These are phyloP conservation scores for Clarias fuscus DNA, from an alignment of 2,797 vertebrate species.

Conservation along the genomic window DNA sequence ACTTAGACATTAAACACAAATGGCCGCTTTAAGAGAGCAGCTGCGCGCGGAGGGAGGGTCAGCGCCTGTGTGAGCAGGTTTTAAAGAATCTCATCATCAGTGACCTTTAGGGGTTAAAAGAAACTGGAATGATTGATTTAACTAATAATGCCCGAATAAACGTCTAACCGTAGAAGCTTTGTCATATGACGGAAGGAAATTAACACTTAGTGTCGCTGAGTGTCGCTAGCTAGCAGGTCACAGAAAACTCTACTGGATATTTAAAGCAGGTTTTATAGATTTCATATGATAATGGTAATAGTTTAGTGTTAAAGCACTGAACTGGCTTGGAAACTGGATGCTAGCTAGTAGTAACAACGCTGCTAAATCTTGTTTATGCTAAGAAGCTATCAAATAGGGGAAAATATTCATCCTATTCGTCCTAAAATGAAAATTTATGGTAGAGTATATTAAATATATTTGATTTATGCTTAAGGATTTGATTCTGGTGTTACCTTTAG, in stretches of 20 bases:
- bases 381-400: background rate
- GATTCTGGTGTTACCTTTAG: background rate
- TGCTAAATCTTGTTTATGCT: background rate
- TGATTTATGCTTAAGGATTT: background rate
- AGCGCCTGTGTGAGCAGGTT: background rate
- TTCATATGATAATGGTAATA: background rate
- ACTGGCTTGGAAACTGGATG: background rate
- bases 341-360: background rate
- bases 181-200: background rate
- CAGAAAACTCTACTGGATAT: background rate
- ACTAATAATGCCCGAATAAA: background rate
- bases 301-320: background rate
- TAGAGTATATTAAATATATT: background rate
- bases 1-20: conserved; percentile 43
- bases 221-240: background rate
- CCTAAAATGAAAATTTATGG: background rate
- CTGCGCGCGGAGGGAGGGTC: background rate
- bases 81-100: background rate
- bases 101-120: background rate
- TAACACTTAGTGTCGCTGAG: background rate
- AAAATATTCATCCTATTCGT: background rate
- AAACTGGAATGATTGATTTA: background rate
- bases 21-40: conserved; percentile 21
- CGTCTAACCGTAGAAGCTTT: too few species aligned
- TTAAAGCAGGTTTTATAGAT: background rate